Percentiles rank a stretch among this genome's conserved stretches.
Evolutionary conservation across 1,140 invertebrate genomes (phyloP).

Genomic region (Sarcophaga bullata): DNA sequence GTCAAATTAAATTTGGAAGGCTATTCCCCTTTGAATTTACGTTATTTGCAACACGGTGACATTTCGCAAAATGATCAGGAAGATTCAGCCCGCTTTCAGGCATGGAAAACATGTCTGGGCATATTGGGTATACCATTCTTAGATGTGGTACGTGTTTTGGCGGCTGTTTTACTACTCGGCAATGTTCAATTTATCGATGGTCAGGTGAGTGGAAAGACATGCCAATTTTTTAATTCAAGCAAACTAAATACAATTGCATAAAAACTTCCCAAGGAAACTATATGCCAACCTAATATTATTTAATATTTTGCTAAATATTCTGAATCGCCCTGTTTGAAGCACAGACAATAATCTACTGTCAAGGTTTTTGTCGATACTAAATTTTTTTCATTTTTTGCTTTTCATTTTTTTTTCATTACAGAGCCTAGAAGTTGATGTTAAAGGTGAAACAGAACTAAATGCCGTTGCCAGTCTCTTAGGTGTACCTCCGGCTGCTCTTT

Average conservation of each 20-base stretch:
- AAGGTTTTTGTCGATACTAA: neutral
- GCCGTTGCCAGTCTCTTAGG: conserved; percentile 86
- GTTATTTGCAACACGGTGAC: conserved; percentile 82
- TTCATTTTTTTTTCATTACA: conserved; percentile 47
- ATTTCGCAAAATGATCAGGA: conserved; percentile 79
- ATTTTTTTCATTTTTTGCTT: neutral
- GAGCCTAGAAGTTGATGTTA: conserved; percentile 78
- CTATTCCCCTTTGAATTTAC: conserved; percentile 81
- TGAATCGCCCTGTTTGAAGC: neutral
- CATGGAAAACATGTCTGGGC: conserved; percentile 90
- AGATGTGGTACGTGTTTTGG: conserved; percentile 90
- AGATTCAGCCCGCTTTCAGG: conserved; percentile 81
- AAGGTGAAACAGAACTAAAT: conserved; percentile 82
- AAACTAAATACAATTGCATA: too few relatives aligned
- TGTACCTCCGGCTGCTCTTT: conserved; percentile 79
- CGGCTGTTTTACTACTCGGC: conserved; percentile 89
- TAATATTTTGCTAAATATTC: too few relatives aligned
- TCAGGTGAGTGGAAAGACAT: conserved; percentile 55
- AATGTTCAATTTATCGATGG: conserved; percentile 90
- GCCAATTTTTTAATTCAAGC: too few relatives aligned
- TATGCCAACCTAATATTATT: too few relatives aligned
- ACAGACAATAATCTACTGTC: neutral
- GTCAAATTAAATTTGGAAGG: conserved; percentile 86
- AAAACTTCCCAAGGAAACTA: too few relatives aligned
- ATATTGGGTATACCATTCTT: conserved; percentile 92